Percentiles rank a stretch among this genome's conserved stretches.
phyloP scores from a whole-genome alignment of 2,888 invertebrate species.

The Aquatica leii region DNA sequence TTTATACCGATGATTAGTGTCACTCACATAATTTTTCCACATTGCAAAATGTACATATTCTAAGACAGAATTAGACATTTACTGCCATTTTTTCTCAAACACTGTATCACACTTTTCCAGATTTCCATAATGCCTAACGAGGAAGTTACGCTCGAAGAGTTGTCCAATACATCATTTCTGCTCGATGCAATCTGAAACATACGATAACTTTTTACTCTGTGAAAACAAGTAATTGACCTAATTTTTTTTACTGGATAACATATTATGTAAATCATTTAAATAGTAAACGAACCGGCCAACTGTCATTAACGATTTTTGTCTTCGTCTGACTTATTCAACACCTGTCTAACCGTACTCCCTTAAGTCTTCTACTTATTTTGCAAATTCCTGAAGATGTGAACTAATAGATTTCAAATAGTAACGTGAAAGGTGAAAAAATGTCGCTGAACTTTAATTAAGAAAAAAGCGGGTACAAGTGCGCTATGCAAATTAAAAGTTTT shows the following conservation, averaged over 20 bases:
- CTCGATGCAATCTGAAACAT: background rate
- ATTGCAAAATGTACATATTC: constrained; percentile 42
- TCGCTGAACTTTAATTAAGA: no score
- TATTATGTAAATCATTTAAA: background rate
- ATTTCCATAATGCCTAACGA: background rate
- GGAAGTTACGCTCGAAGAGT: background rate
- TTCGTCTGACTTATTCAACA: constrained; percentile 25
- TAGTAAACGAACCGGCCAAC: constrained; percentile 17
- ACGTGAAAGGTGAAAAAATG: no score
- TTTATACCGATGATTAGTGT: constrained; percentile 50
- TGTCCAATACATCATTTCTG: constrained; percentile 2
- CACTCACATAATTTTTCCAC: constrained; percentile 52
- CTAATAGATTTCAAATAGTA: no score
- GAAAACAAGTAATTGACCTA: background rate
- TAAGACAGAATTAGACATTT: no score
- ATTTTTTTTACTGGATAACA: background rate
- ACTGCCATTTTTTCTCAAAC: constrained; percentile 1
- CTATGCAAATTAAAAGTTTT: constrained; percentile 2
- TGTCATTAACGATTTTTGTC: constrained; percentile 24
- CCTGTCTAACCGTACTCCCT: constrained; percentile 26
- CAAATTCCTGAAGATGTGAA: no score
- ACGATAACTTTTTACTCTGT: background rate
- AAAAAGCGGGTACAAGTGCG: no score
- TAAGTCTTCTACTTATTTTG: no score
- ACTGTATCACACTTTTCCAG: background rate